A percentile compares a stretch with the other conserved stretches of the same genome.
Evolutionary conservation across 2,797 vertebrate species (phyloP).

Genomic region (Halcyon badia): DNA sequence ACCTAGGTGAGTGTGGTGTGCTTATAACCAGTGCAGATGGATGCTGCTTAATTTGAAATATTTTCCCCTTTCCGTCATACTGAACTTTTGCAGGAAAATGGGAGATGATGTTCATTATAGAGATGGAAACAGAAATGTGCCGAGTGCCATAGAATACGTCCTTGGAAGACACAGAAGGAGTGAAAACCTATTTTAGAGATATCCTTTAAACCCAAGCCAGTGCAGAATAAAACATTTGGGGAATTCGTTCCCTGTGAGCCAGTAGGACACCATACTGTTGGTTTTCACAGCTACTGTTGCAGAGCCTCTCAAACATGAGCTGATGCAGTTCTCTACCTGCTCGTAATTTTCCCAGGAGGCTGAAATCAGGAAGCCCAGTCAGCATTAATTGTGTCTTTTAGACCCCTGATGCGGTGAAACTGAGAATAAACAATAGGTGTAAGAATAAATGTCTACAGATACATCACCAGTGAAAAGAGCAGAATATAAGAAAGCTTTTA

Average conservation of each 20-base stretch:
- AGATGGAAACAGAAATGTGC: background rate
- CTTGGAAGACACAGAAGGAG: background rate
- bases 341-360: background rate
- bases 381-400: background rate
- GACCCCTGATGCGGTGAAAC: background rate
- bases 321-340: background rate
- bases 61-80: background rate
- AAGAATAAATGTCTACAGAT: background rate
- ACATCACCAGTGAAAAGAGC: background rate
- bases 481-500: background rate
- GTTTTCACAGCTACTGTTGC: background rate
- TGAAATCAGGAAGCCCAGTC: background rate
- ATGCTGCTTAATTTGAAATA: background rate
- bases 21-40: background rate
- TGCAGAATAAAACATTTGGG: background rate
- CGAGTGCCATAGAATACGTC: background rate
- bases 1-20: background rate
- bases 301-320: background rate
- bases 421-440: background rate
- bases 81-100: background rate
- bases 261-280: accelerated
- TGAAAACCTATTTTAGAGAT: background rate
- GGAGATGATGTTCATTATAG: background rate
- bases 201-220: background rate
- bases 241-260: background rate